These are phyloP conservation scores for Tympanoctomys barrerae DNA, from an alignment of 2,797 vertebrate genomes.

Conservation along the genomic window DNA sequence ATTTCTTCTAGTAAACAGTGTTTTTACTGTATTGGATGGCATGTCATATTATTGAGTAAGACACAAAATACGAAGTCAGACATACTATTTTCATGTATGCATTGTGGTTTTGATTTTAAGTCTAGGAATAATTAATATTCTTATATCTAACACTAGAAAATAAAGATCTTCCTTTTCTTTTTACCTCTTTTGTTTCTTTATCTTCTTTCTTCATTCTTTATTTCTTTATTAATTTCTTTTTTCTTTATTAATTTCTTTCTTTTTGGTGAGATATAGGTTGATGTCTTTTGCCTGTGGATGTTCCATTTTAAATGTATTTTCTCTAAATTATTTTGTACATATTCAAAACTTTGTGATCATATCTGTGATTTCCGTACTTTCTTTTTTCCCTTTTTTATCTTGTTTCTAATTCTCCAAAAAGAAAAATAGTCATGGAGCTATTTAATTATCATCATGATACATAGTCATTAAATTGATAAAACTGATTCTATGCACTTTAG, in stretches of 20 bases:
- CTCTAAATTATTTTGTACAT: background rate
- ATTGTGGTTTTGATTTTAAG: background rate
- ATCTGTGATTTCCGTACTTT: background rate
- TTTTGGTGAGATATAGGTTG: background rate
- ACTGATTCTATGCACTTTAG: background rate
- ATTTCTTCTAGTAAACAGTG: background rate
- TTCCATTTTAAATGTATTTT: background rate
- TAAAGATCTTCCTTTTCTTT: background rate
- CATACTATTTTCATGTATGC: background rate
- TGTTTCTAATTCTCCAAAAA: background rate
- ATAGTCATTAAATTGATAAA: background rate
- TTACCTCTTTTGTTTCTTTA: background rate
- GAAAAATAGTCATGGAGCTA: background rate
- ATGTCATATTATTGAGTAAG: background rate
- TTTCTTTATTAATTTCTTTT: background rate
- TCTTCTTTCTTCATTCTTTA: background rate
- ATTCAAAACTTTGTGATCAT: background rate
- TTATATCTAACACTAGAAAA: background rate
- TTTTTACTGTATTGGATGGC: background rate
- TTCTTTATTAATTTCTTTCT: background rate
- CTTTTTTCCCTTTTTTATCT: background rate
- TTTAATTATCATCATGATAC: background rate
- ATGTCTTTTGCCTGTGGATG: too few species aligned
- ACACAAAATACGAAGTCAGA: background rate
- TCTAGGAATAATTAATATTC: background rate